Conservation (phyloP, 2,888 invertebrate species). For the Dasypolia templi region DNA sequence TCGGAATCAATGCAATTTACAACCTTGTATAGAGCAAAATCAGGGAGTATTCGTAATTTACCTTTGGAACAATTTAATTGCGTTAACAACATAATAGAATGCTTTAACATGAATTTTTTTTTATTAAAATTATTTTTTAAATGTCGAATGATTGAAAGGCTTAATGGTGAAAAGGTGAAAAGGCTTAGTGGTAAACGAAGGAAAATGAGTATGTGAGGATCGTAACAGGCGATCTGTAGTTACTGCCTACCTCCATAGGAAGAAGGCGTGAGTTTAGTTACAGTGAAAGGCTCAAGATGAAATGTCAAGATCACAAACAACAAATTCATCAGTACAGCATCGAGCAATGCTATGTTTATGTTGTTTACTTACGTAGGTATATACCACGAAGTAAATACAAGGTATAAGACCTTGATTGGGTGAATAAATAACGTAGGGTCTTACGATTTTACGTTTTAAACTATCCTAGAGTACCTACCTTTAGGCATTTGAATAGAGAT, state of each 20-base stretch:
- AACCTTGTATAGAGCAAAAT: slow-evolving; percentile 9
- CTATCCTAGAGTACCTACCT: no score
- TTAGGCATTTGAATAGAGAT: not conserved
- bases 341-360: not conserved
- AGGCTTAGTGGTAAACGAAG: not conserved
- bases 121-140: not conserved
- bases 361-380: not conserved
- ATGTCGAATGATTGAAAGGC: not conserved
- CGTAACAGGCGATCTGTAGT: not conserved
- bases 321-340: not conserved
- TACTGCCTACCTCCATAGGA: no score
- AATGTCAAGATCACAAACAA: slow-evolving; percentile 5
- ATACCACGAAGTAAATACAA: not conserved
- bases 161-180: not conserved
- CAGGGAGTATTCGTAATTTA: not conserved
- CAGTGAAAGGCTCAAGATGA: not conserved
- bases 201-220: no score
- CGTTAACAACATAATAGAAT: not conserved
- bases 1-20: slow-evolving; percentile 16
- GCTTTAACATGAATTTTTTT: not conserved
- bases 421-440: not conserved
- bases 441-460: not conserved
- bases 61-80: not conserved
- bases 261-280: no score
- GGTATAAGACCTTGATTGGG: not conserved